Evolutionary conservation across 92 coral and sea anemone genomes (phyloP).

Genomic region (Bergia puertoricense): DNA sequence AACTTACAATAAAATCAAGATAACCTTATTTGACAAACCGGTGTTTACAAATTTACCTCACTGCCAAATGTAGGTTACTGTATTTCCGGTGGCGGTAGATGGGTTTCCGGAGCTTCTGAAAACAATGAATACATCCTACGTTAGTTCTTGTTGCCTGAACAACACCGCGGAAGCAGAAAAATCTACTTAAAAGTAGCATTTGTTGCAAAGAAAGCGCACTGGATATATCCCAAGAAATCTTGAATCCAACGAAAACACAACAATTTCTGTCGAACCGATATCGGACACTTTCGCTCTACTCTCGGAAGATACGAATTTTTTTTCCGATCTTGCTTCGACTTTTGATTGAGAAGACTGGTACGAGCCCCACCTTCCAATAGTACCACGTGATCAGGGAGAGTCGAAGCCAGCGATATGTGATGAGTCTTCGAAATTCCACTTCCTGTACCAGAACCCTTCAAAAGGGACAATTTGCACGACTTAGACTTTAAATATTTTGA

Average conservation of each 20-base stretch:
- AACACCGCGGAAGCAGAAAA: not conserved
- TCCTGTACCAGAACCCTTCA: constrained; percentile 74
- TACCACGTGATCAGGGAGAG: constrained; percentile 80
- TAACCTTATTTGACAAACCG: constrained; percentile 7
- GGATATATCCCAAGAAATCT: not conserved
- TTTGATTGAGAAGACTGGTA: constrained; percentile 46
- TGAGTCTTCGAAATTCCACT: constrained; percentile 66
- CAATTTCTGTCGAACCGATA: not conserved
- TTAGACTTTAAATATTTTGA: constrained; percentile 36
- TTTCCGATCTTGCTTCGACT: constrained; percentile 35
- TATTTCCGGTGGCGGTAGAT: constrained; percentile 12
- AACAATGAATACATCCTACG: constrained; percentile 7
- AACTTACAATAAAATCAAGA: no score
- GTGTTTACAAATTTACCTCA: constrained; percentile 20
- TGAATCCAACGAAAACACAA: not conserved
- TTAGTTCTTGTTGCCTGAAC: constrained; percentile 3
- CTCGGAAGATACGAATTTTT: constrained; percentile 19
- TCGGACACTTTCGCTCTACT: constrained; percentile 18
- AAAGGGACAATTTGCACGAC: constrained; percentile 53
- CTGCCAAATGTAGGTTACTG: constrained; percentile 27
- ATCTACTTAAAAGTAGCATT: constrained; percentile 19
- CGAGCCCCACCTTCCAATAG: constrained; percentile 73
- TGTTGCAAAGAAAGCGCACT: not conserved
- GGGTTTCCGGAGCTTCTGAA: constrained; percentile 18
- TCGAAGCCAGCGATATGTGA: constrained; percentile 36